Conservation (phyloP, 2,113 vertebrate genomes). For the Amazona guildingii region DNA sequence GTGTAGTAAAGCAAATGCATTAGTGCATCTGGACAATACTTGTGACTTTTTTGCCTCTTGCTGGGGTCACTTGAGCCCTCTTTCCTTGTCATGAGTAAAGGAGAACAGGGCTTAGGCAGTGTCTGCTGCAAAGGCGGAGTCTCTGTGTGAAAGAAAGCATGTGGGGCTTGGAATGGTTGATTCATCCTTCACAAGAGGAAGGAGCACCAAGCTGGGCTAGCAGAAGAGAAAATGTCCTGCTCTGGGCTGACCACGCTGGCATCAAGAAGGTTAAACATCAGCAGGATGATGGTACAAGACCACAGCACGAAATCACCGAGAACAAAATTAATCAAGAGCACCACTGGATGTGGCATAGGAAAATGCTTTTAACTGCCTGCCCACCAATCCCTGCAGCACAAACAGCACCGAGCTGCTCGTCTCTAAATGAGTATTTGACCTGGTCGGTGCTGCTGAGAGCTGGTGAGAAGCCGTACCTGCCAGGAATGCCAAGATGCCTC, state of each 20-base stretch:
- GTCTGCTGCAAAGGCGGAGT: neutral
- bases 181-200: neutral
- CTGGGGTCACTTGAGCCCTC: neutral
- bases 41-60: neutral
- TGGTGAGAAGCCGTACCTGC: neutral
- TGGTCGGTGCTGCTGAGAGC: neutral
- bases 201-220: neutral
- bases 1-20: neutral
- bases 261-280: neutral
- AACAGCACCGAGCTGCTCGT: neutral
- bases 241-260: neutral
- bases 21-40: neutral
- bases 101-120: fast-evolving
- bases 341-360: neutral
- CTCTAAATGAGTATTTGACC: neutral
- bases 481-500: neutral
- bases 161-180: neutral
- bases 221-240: neutral
- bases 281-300: neutral
- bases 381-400: neutral
- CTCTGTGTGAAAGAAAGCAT: neutral
- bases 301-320: neutral
- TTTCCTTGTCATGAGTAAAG: neutral
- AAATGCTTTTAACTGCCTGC: neutral
- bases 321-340: neutral